Evolutionary conservation across 2,888 invertebrate genomes (phyloP).

Genomic region (Lasioglossum calceatum): DNA sequence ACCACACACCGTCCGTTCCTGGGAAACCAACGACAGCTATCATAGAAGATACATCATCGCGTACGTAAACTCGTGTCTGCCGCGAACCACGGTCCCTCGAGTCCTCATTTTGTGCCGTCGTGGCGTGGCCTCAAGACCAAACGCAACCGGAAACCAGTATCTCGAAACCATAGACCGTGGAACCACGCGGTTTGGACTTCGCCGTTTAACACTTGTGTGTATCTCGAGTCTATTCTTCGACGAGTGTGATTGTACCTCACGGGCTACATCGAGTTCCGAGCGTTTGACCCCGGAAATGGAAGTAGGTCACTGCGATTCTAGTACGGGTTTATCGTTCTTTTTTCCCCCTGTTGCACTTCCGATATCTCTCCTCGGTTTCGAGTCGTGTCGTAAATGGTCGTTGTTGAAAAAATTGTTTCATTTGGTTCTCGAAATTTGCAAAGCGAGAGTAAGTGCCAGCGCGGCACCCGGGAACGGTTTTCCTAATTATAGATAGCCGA

Average conservation of each 20-base stretch:
- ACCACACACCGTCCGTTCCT: conserved; percentile 3
- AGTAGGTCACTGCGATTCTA: background rate
- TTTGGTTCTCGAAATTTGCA: conserved; percentile 3
- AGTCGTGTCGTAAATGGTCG: background rate
- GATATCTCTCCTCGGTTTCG: background rate
- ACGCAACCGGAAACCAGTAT: conserved; percentile 43
- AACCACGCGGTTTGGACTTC: conserved; percentile 36
- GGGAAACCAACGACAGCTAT: conserved; percentile 8
- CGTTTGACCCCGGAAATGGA: background rate
- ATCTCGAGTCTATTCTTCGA: background rate
- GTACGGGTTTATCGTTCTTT: background rate
- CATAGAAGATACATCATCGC: conserved; percentile 19
- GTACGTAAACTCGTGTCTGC: conserved; percentile 40
- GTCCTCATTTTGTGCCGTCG: conserved; percentile 33
- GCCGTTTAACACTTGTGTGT: background rate
- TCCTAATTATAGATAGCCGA: background rate
- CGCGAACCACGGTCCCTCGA: conserved; percentile 18
- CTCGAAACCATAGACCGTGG: conserved; percentile 30
- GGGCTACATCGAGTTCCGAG: background rate
- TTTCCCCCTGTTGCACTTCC: background rate
- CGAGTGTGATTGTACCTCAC: conserved; percentile 24
- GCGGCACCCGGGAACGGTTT: conserved; percentile 36
- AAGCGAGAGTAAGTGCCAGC: conserved; percentile 35
- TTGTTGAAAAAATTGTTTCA: background rate
- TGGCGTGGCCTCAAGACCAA: conserved; percentile 46